Conservation (phyloP, 2,797 vertebrate genomes). For the Silurus aristotelis region DNA sequence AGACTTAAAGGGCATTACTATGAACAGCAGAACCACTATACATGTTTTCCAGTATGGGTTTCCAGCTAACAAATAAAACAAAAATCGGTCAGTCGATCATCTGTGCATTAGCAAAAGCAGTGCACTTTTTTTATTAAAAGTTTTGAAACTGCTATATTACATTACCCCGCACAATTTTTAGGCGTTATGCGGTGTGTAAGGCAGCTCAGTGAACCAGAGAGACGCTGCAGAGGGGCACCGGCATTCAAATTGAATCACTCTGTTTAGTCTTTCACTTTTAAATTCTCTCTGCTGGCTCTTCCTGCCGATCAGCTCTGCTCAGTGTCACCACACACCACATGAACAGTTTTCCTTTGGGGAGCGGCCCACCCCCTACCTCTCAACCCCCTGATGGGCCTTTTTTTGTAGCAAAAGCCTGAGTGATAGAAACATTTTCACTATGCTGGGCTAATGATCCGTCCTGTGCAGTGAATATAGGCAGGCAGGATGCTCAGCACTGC, state of each 20-base stretch:
- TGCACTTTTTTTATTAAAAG: not conserved
- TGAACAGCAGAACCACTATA: not conserved
- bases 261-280: conserved; percentile 67
- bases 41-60: too few species aligned
- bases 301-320: conserved; percentile 53
- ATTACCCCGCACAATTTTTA: not conserved
- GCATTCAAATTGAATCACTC: conserved; percentile 34
- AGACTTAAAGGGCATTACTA: not conserved
- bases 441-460: conserved; percentile 44
- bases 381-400: conserved; percentile 39
- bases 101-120: conserved; percentile 5
- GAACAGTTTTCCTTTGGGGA: conserved; percentile 58
- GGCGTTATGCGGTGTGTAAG: not conserved
- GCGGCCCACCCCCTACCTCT: conserved; percentile 15
- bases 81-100: not conserved
- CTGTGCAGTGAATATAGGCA: conserved; percentile 44
- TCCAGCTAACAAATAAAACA: not conserved
- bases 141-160: not conserved
- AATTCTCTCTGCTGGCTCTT: conserved; percentile 61
- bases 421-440: conserved; percentile 60
- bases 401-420: conserved; percentile 56
- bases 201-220: not conserved
- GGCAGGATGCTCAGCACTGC: conserved; percentile 18
- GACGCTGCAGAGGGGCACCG: conserved; percentile 37
- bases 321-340: conserved; percentile 57